Percentiles rank a stretch among this genome's conserved stretches.
These are phyloP conservation scores for Atlantisia rogersi DNA, from an alignment of 2,113 vertebrate species.

Conservation along the genomic window DNA sequence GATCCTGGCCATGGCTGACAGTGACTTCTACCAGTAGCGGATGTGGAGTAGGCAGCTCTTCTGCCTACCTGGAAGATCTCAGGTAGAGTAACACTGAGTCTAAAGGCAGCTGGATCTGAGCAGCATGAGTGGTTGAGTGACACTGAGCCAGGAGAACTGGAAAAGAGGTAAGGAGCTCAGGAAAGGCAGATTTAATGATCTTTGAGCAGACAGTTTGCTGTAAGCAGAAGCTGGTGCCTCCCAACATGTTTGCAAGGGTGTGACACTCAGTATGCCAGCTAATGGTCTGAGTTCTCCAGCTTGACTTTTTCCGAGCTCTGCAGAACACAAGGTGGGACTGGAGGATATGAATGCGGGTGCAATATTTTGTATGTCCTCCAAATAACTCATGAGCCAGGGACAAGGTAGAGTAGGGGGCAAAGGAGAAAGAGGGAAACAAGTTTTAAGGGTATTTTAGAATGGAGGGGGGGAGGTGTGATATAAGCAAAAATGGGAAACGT, in stretches of 20 bases:
- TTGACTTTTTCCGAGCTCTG: background rate
- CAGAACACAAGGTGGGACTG: background rate
- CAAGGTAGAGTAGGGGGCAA: fast-evolving
- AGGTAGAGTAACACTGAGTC: background rate
- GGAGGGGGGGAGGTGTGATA: background rate
- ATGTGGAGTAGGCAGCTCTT: background rate
- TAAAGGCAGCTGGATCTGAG: background rate
- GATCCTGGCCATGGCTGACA: background rate
- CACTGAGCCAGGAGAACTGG: background rate
- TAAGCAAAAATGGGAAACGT: background rate
- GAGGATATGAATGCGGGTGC: background rate
- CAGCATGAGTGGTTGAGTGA: background rate
- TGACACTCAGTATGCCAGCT: background rate
- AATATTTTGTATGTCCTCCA: background rate
- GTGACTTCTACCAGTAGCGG: background rate
- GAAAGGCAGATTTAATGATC: background rate
- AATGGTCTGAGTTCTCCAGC: background rate
- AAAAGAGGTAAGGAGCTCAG: background rate
- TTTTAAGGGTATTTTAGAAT: background rate
- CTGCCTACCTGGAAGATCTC: background rate
- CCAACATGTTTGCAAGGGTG: background rate
- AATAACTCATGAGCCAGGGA: background rate
- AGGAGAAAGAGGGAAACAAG: background rate
- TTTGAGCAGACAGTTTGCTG: background rate
- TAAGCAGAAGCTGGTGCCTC: background rate